A percentile compares a stretch with the other conserved stretches of the same genome.
These are phyloP conservation scores for Neolamprologus caudopunctatus DNA, from an alignment of 2,113 vertebrate species.

Conservation along the genomic window DNA sequence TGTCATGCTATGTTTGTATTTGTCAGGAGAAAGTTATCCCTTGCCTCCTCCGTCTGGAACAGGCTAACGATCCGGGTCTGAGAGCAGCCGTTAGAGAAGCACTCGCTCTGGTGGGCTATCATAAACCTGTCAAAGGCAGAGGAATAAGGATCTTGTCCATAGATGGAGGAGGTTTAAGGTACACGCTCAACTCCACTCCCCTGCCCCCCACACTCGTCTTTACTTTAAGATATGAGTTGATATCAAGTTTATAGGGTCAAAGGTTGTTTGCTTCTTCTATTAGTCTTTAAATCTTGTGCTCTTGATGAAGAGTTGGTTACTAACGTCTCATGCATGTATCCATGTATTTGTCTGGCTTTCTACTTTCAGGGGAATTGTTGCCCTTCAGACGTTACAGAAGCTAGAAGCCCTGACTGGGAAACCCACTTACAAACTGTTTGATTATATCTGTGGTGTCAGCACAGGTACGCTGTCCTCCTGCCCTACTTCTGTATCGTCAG, in stretches of 20 bases:
- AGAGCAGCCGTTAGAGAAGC: conserved; percentile 86
- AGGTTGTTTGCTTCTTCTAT: not conserved
- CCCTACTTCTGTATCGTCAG: not conserved
- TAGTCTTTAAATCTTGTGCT: not conserved
- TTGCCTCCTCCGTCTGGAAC: conserved; percentile 81
- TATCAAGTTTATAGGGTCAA: not conserved
- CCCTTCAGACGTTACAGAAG: conserved; percentile 87
- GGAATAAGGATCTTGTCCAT: conserved; percentile 87
- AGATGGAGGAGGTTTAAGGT: conserved; percentile 85
- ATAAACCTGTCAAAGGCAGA: conserved; percentile 83
- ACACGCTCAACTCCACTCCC: not conserved
- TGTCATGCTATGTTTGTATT: not conserved
- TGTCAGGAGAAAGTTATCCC: conserved; percentile 84
- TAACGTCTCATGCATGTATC: not conserved
- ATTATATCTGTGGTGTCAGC: conserved; percentile 97
- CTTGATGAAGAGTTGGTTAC: not conserved
- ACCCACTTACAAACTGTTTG: conserved; percentile 89
- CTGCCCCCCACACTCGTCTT: not conserved
- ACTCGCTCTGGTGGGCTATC: conserved; percentile 85
- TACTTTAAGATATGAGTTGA: not conserved
- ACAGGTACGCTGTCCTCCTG: conserved; percentile 78
- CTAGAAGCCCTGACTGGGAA: conserved; percentile 89
- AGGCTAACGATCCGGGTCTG: conserved; percentile 80
- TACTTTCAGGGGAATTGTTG: conserved; percentile 84
- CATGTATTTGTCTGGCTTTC: not conserved